These are phyloP conservation scores for Dipodomys ordii DNA, from an alignment of 2,113 vertebrate genomes.

Conservation along the genomic window DNA sequence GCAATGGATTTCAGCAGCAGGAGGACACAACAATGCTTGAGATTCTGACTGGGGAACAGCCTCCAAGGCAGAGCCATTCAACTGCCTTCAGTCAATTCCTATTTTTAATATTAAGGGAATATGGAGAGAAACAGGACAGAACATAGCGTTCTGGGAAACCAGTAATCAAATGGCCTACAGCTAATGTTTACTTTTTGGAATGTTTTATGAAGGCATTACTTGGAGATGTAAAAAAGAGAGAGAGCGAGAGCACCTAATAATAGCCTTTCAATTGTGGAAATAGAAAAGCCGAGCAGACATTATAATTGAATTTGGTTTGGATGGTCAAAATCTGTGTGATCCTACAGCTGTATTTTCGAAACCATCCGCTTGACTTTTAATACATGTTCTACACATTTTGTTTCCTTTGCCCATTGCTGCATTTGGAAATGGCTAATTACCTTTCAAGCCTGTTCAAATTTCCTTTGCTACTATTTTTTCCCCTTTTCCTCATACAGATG, in stretches of 20 bases:
- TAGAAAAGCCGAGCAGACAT: constrained; percentile 87
- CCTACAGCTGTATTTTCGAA: constrained; percentile 90
- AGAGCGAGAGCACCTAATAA: constrained; percentile 85
- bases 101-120: constrained; percentile 83
- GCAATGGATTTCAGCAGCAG: constrained; percentile 16
- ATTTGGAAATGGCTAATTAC: constrained; percentile 71
- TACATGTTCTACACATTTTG: constrained; percentile 59
- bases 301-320: constrained; percentile 90
- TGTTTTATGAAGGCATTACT: constrained; percentile 88
- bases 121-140: constrained; percentile 85
- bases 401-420: constrained; percentile 81
- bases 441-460: constrained; percentile 48
- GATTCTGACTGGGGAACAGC: constrained; percentile 44
- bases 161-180: constrained; percentile 89
- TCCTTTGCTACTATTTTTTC: constrained; percentile 47
- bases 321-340: constrained; percentile 88
- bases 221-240: constrained; percentile 85
- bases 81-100: constrained; percentile 76
- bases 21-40: constrained; percentile 23
- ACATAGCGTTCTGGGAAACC: constrained; percentile 87
- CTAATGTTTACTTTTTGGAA: constrained; percentile 89
- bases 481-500: background rate
- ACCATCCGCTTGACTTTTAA: constrained; percentile 83
- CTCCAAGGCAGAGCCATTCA: constrained; percentile 71
- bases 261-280: constrained; percentile 88